Conservation (phyloP, 1,140 invertebrate genomes). For the Holcopasites calliopsidis region DNA sequence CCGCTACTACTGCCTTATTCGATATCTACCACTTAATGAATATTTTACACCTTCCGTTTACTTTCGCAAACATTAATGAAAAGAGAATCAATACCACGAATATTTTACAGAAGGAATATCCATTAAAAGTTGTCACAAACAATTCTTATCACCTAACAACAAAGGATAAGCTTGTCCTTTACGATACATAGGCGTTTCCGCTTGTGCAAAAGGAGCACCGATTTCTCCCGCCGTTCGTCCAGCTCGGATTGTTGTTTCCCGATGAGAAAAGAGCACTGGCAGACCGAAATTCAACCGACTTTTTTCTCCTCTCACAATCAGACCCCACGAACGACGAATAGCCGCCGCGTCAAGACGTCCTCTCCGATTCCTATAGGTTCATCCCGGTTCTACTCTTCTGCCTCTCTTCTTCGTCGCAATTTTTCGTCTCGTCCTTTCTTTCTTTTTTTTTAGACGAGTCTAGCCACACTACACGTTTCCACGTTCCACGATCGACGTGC, state of each 20-base stretch:
- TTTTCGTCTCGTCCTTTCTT: background rate
- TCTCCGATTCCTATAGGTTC: background rate
- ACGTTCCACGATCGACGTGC: background rate
- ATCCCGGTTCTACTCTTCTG: background rate
- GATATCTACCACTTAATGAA: too few relatives aligned
- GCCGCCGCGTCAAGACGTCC: background rate
- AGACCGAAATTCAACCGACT: conserved; percentile 25
- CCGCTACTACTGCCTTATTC: too few relatives aligned
- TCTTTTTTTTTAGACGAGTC: background rate
- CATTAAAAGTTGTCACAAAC: too few relatives aligned
- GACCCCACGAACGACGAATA: conserved; percentile 46
- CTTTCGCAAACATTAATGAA: too few relatives aligned
- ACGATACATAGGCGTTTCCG: conserved; percentile 15
- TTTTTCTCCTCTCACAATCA: background rate
- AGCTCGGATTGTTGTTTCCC: conserved; percentile 29
- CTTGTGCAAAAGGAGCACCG: conserved; percentile 27
- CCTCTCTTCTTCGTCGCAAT: background rate
- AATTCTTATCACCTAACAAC: too few relatives aligned
- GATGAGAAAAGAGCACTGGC: conserved; percentile 4
- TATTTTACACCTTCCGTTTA: too few relatives aligned
- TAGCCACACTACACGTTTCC: background rate
- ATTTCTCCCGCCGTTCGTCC: conserved; percentile 36
- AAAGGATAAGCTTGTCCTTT: conserved; percentile 19
- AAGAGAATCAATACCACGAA: background rate
- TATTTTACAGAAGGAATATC: too few relatives aligned